Evolutionary conservation across 2,888 invertebrate genomes (phyloP).

Genomic region (Cataglyphis albicans): DNA sequence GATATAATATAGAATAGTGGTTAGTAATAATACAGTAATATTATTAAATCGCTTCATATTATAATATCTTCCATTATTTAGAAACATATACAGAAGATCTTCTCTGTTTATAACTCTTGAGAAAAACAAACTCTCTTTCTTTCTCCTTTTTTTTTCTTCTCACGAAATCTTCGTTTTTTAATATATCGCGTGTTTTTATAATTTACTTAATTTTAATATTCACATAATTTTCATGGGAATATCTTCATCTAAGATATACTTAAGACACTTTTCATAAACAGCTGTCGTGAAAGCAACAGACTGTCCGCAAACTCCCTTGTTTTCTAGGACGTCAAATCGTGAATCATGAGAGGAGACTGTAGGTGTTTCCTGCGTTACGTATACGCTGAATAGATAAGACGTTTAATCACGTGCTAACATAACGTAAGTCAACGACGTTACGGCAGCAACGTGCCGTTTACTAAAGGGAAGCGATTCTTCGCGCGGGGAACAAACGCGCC

Average conservation of each 20-base stretch:
- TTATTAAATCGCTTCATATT: constrained; percentile 12
- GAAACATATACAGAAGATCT: background rate
- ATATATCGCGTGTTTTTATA: background rate
- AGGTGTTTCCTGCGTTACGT: constrained; percentile 66
- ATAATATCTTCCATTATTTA: background rate
- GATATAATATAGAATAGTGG: constrained; percentile 16
- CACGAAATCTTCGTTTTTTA: background rate
- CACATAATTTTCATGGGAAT: background rate
- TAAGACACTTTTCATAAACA: constrained; percentile 16
- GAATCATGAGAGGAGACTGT: constrained; percentile 69
- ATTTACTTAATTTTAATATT: background rate
- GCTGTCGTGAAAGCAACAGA: constrained; percentile 33
- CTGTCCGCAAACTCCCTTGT: constrained; percentile 39
- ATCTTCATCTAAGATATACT: constrained; percentile 4
- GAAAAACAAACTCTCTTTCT: background rate
- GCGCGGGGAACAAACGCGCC: constrained; percentile 8
- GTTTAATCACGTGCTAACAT: constrained; percentile 56
- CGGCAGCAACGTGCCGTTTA: constrained; percentile 18
- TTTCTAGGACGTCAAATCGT: constrained; percentile 68
- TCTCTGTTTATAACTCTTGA: background rate
- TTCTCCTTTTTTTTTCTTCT: background rate
- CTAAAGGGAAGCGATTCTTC: constrained; percentile 65
- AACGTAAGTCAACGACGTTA: constrained; percentile 59
- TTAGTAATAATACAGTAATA: background rate
- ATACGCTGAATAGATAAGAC: constrained; percentile 59